Percentiles rank a stretch among this genome's conserved stretches.
Conservation (phyloP, 2,888 invertebrate species). For the Tetropium fuscum region DNA sequence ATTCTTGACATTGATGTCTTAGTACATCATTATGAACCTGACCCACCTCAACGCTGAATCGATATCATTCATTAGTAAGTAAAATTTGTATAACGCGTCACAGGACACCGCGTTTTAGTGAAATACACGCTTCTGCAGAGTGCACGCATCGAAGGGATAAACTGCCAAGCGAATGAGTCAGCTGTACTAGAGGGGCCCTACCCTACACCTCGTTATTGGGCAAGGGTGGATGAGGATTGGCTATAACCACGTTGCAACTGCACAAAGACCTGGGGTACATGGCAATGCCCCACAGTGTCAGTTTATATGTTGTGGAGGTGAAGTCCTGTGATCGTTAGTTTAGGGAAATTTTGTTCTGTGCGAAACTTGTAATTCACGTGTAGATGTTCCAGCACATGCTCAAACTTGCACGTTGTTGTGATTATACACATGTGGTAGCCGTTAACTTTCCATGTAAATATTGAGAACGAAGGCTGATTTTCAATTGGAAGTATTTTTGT, state of each 20-base stretch:
- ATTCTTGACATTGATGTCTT: not conserved
- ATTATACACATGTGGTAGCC: slow-evolving; percentile 24
- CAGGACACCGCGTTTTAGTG: slow-evolving; percentile 11
- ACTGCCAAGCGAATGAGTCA: slow-evolving; percentile 60
- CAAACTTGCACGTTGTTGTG: slow-evolving; percentile 20
- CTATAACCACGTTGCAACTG: slow-evolving; percentile 62
- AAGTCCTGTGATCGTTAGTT: slow-evolving; percentile 65
- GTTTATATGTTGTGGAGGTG: slow-evolving; percentile 66
- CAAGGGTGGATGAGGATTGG: slow-evolving; percentile 63
- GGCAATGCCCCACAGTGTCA: slow-evolving; percentile 61
- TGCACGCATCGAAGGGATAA: slow-evolving; percentile 42
- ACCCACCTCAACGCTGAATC: slow-evolving; percentile 36
- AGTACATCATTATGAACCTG: slow-evolving; percentile 25
- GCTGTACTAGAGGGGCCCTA: slow-evolving; percentile 56
- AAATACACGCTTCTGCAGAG: slow-evolving; percentile 24
- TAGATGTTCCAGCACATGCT: slow-evolving; percentile 23
- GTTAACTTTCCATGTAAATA: slow-evolving; percentile 7
- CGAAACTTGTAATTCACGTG: slow-evolving; percentile 33
- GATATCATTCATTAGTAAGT: slow-evolving; percentile 22
- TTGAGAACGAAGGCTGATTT: slow-evolving; percentile 26
- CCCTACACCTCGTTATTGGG: slow-evolving; percentile 61
- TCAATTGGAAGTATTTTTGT: not conserved
- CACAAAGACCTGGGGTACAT: slow-evolving; percentile 59
- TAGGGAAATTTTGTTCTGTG: slow-evolving; percentile 48
- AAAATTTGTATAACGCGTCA: slow-evolving; percentile 16